Percentiles rank a stretch among this genome's conserved stretches.
These are phyloP conservation scores for Synanthedon tipuliformis DNA, from an alignment of 2,888 invertebrate species.

Conservation along the genomic window DNA sequence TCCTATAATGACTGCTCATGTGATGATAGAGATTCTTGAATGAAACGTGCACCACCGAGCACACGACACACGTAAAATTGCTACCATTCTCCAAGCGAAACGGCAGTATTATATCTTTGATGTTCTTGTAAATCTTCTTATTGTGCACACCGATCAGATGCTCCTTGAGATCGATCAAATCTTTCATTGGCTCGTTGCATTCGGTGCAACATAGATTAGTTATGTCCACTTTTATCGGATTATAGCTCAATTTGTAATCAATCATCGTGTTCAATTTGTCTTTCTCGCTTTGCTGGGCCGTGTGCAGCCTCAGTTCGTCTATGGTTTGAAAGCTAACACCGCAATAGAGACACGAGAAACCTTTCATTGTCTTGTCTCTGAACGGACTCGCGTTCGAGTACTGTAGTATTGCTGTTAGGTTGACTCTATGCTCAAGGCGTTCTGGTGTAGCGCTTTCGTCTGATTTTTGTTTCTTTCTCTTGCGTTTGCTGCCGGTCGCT, in stretches of 20 bases:
- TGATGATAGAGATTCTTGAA: slow-evolving; percentile 61
- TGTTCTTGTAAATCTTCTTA: slow-evolving; percentile 46
- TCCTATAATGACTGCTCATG: slow-evolving; percentile 61
- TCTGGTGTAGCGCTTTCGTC: slow-evolving; percentile 59
- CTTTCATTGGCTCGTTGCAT: slow-evolving; percentile 40
- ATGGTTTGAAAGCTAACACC: slow-evolving; percentile 43
- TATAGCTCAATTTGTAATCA: slow-evolving; percentile 61
- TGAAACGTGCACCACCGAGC: slow-evolving; percentile 52
- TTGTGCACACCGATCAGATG: slow-evolving; percentile 42
- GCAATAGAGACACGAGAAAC: slow-evolving; percentile 63
- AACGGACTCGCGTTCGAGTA: slow-evolving; percentile 62
- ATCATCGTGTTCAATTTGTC: slow-evolving; percentile 57
- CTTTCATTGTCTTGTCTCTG: slow-evolving; percentile 53
- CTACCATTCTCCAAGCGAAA: slow-evolving; percentile 49
- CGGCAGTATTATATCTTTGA: slow-evolving; percentile 59
- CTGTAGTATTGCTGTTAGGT: slow-evolving; percentile 57
- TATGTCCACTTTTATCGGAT: slow-evolving; percentile 59
- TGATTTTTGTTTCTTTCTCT: slow-evolving; percentile 52
- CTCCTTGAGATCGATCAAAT: slow-evolving; percentile 48
- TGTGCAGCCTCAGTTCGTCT: slow-evolving; percentile 44
- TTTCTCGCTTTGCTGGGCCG: slow-evolving; percentile 45
- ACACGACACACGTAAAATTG: slow-evolving; percentile 50
- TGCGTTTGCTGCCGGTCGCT: slow-evolving; percentile 49
- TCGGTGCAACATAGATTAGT: slow-evolving; percentile 46
- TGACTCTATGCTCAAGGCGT: slow-evolving; percentile 60